phyloP scores from a whole-genome alignment of 2,113 vertebrate species.

The Prionailurus bengalensis region DNA sequence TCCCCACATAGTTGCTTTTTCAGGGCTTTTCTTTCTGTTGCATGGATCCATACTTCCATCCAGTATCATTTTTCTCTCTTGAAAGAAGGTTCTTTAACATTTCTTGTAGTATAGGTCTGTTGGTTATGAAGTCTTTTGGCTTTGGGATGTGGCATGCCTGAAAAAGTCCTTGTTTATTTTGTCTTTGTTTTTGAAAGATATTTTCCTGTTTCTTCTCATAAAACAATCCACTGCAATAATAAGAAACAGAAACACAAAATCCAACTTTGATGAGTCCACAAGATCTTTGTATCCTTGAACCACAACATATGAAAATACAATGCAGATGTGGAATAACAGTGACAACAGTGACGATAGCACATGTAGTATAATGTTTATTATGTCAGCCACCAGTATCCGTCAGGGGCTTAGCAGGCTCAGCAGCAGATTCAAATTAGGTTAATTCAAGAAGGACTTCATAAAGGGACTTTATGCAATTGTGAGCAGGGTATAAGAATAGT shows the following conservation, averaged over 20 bases:
- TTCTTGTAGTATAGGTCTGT: not conserved
- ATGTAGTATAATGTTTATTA: not conserved
- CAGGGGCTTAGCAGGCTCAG: not conserved
- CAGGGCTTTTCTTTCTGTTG: not conserved
- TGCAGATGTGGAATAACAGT: not conserved
- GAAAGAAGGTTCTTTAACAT: not conserved
- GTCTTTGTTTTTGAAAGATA: conserved; percentile 16
- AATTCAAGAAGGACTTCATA: not conserved
- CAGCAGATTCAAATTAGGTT: not conserved
- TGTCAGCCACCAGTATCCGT: not conserved
- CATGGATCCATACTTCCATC: not conserved
- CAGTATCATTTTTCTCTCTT: not conserved
- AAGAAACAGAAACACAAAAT: not conserved
- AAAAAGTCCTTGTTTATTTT: not conserved
- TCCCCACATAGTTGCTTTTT: not conserved
- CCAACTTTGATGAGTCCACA: not conserved
- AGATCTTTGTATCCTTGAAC: not conserved
- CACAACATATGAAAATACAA: not conserved
- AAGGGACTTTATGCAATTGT: not conserved
- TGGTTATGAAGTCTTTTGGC: not conserved
- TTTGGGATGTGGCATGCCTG: not conserved
- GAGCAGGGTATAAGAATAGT: not conserved
- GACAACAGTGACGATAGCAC: not conserved
- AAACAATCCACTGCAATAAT: not conserved
- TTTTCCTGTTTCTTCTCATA: conserved; percentile 28